Base-by-base conservation (phyloP, 2,888 invertebrate species). In the Thereva nobilitata region DNA sequence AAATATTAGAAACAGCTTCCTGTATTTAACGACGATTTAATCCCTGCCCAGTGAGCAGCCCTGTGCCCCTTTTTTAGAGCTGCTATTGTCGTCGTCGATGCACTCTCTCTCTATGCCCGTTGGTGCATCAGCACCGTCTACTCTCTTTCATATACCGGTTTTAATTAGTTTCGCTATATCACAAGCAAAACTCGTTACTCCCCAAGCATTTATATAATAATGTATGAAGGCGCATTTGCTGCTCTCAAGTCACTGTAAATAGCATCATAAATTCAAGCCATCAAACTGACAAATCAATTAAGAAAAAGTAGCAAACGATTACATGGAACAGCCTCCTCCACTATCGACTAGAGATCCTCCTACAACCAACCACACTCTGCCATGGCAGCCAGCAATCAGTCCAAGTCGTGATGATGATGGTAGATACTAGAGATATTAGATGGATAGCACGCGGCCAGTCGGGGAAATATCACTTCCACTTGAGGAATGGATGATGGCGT, bases 231-330 rank as follows among this genome's bases (percentile, higher is more conserved):
- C 23, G 23, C 23, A 23, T 23, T 23, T 2, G 23, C 23, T 6
- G 34, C n/a, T 23, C 59, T 44, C 42, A 44, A 44, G 56, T 23
- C 56, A 37, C 12, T 9, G n/a, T 49, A 59, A 59, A 49, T 59
- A 49, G 37, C 10, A 40, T 42, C 50, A 61, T 61, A 61, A 61
- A 61, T 61, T 50, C 50, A 50, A 42, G 8, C 38, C 61, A 50
- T 61, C 61, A 49, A 40, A 37, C 61, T 61, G 61, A 61, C 61
- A 61, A 61, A 61, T 61, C 61, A 61, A 61, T 61, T 61, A 61
- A 50, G 61, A 61, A 61, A 50, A 61, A 61, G 50, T 50, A 49
- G 50, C 50, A 10, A 61, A 4, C 61, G 61, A 61, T 61, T 61
- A 45, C 61, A 12, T 23, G 37, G 38, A 38, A 44, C 44, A 10